Conservation (phyloP, 2,888 invertebrate genomes). For the Epistrophe grossulariae region DNA sequence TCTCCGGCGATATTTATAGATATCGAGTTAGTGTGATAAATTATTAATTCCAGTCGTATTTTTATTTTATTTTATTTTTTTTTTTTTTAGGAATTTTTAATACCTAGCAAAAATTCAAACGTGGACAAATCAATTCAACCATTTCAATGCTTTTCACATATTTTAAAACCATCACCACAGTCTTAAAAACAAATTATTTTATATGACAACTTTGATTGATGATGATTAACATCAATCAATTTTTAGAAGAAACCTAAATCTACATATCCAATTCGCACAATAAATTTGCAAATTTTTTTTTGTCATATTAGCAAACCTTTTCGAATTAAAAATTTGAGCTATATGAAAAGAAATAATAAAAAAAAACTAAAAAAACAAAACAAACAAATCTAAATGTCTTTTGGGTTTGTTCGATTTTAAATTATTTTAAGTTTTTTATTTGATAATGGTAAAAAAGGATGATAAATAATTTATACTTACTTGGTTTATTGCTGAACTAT, state of each 20-base stretch:
- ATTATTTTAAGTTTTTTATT: neutral
- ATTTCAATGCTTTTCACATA: neutral
- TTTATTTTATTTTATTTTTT: neutral
- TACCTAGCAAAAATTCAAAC: too few relatives aligned
- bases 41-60: neutral
- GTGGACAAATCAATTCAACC: neutral
- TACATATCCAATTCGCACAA: conserved; percentile 19
- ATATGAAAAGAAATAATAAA: neutral
- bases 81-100: neutral
- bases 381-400: neutral
- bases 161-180: too few relatives aligned
- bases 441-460: neutral
- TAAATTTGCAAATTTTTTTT: conserved; percentile 8
- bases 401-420: neutral
- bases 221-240: conserved; percentile 27
- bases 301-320: conserved; percentile 25
- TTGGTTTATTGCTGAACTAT: conserved; percentile 65
- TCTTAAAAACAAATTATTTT: neutral
- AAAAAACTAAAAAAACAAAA: neutral
- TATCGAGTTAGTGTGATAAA: too few relatives aligned
- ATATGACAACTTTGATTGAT: conserved; percentile 15
- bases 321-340: neutral
- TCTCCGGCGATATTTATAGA: neutral
- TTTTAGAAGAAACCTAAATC: conserved; percentile 2
- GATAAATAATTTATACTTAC: conserved; percentile 63